Evolutionary conservation across 92 coral and sea anemone species (phyloP).

Genomic region (Umimayanthus chanpuru): DNA sequence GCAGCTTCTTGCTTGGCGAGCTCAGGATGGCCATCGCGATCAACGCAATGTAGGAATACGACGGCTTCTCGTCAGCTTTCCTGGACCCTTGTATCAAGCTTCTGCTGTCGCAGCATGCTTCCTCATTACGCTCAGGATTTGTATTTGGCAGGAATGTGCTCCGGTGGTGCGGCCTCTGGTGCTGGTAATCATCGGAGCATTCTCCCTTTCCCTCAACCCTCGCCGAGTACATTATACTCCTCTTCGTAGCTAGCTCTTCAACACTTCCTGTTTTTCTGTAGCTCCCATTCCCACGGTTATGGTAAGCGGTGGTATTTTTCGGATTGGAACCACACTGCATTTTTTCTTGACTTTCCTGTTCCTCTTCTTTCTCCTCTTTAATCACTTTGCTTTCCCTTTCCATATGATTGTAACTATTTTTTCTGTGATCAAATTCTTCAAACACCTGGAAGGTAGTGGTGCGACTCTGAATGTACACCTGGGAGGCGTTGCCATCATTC

Average conservation of each 20-base stretch:
- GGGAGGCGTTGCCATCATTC: not conserved
- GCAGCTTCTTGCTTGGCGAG: conserved; percentile 21
- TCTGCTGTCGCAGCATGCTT: not conserved
- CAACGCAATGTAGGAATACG: conserved; percentile 26
- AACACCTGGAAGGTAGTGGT: not conserved
- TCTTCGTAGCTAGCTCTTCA: not conserved
- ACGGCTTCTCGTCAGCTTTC: not conserved
- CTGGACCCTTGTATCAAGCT: not conserved
- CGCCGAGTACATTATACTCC: not conserved
- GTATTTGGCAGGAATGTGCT: not conserved
- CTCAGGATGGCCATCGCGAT: conserved; percentile 38
- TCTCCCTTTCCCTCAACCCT: not conserved
- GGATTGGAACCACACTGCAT: not conserved
- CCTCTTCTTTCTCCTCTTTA: not conserved
- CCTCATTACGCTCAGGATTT: not conserved
- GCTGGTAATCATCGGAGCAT: not conserved
- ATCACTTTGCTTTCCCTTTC: not conserved
- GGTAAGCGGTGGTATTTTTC: no score
- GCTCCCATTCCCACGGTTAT: not conserved
- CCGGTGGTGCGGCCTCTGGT: not conserved
- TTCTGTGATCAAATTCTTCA: conserved; percentile 8
- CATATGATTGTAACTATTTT: not conserved
- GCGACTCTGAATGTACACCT: not conserved
- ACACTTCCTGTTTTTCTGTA: not conserved
- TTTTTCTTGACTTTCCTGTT: not conserved